phyloP scores from a whole-genome alignment of 2,113 vertebrate genomes.

The Crocuta crocuta region DNA sequence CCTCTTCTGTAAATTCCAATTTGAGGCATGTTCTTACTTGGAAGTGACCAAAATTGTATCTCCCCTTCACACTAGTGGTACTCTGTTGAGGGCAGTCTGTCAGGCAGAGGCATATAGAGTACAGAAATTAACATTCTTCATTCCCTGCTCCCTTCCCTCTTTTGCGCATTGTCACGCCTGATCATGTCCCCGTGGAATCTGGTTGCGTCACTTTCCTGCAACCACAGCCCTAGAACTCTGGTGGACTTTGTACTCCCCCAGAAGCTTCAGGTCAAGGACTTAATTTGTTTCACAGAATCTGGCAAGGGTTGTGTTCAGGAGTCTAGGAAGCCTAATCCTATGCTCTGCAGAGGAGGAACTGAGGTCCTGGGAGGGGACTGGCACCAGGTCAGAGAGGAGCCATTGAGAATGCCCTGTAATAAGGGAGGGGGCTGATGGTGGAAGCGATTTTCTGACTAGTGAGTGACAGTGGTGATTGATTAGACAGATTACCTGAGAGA shows the following conservation, averaged over 20 bases:
- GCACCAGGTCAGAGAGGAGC: neutral
- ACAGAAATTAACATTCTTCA: constrained; percentile 47
- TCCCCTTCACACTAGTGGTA: neutral
- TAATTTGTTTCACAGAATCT: constrained; percentile 49
- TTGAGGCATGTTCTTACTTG: neutral
- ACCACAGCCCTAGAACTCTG: constrained; percentile 38
- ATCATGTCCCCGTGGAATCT: constrained; percentile 73
- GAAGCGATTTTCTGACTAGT: neutral
- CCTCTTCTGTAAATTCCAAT: neutral
- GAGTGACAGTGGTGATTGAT: neutral
- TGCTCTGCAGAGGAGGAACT: neutral
- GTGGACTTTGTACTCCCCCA: constrained; percentile 37
- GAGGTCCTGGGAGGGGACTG: neutral
- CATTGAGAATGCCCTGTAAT: neutral
- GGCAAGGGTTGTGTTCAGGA: neutral
- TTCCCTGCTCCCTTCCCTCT: constrained; percentile 42
- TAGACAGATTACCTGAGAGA: neutral
- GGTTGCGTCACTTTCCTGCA: constrained; percentile 67
- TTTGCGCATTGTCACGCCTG: neutral
- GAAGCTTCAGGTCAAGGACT: constrained; percentile 65
- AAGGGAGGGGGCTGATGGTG: neutral
- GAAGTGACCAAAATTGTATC: neutral
- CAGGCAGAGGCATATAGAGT: neutral
- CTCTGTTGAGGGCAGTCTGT: neutral
- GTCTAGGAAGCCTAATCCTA: neutral